These are phyloP conservation scores for Prionailurus bengalensis DNA, from an alignment of 2,113 vertebrate genomes.

Conservation along the genomic window DNA sequence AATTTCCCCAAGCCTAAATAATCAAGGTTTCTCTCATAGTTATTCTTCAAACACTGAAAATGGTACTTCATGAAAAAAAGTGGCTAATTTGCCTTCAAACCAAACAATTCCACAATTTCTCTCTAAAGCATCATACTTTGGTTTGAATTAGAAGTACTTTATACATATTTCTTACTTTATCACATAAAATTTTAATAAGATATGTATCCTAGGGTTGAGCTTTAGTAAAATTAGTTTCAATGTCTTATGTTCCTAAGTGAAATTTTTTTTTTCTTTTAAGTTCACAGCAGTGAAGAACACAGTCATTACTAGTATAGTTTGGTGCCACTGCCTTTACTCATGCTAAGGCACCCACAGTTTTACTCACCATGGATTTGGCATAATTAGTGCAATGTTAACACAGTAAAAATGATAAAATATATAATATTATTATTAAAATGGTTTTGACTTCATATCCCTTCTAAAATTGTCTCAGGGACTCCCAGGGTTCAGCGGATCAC, in stretches of 20 bases:
- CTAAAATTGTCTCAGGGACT: neutral
- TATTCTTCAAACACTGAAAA: neutral
- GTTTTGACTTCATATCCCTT: neutral
- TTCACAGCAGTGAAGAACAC: neutral
- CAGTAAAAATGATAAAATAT: neutral
- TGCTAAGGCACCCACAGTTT: neutral
- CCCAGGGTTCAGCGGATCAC: neutral
- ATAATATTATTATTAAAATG: neutral
- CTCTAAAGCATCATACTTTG: neutral
- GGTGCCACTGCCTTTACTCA: neutral
- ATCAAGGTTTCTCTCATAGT: neutral
- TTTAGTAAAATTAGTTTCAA: slow-evolving; percentile 46
- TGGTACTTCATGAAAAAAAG: neutral
- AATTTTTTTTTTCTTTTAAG: neutral
- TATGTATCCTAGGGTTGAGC: neutral
- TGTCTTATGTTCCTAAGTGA: neutral
- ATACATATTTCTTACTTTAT: neutral
- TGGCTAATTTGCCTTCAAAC: neutral
- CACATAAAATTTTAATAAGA: neutral
- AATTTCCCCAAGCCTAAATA: neutral
- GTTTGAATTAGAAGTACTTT: neutral
- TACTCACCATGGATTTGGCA: neutral
- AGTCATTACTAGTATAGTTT: neutral
- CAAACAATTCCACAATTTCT: neutral
- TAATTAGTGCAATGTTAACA: neutral